phyloP scores from a whole-genome alignment of 2,797 vertebrate genomes.

The Tarsius wallacei region DNA sequence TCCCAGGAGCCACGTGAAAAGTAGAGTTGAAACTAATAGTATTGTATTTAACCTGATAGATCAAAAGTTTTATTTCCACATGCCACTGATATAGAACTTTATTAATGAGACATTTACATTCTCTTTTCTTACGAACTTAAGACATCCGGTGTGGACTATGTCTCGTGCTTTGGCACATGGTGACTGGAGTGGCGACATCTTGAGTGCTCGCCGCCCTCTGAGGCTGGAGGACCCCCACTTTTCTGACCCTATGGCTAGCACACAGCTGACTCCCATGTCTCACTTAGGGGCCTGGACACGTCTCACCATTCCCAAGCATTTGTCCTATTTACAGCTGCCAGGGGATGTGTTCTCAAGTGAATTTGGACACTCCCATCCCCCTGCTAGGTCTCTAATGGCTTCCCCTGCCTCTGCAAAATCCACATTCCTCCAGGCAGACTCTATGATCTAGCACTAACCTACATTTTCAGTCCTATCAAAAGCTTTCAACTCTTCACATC shows the following conservation, averaged over 20 bases:
- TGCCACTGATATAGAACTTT: background rate
- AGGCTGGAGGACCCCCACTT: rapidly evolving
- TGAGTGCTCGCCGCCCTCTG: rapidly evolving
- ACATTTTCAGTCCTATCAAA: background rate
- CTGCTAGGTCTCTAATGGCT: background rate
- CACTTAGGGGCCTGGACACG: background rate
- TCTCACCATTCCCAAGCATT: background rate
- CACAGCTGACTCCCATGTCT: background rate
- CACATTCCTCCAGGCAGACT: too few species aligned
- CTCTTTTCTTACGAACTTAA: background rate
- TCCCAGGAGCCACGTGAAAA: background rate
- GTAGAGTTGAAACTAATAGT: background rate
- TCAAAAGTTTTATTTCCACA: background rate
- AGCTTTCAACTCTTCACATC: background rate
- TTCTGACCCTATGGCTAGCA: rapidly evolving
- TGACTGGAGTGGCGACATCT: rapidly evolving
- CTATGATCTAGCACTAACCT: background rate
- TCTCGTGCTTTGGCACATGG: background rate
- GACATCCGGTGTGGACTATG: background rate
- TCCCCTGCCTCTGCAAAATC: background rate
- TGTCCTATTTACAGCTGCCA: background rate
- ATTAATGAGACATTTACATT: background rate
- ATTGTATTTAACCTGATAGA: background rate
- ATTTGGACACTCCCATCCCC: rapidly evolving
- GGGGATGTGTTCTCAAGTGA: background rate